Base-by-base conservation (phyloP, 2,797 vertebrate genomes). In the Acanthurus leucopareius region DNA sequence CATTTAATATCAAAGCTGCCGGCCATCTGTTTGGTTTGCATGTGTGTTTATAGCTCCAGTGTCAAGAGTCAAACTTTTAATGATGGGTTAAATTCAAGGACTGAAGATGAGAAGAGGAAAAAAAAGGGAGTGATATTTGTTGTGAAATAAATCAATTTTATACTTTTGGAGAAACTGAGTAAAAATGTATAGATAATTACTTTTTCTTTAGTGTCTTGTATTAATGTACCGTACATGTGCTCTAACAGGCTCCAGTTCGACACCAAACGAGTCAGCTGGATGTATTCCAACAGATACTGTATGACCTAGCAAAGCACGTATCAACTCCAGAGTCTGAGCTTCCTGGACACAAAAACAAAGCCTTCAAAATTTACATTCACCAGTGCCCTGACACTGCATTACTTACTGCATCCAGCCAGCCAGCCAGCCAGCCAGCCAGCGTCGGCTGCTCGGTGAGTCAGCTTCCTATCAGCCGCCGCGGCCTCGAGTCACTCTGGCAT, bases 371-470 rank as follows among this genome's bases (percentile, higher is more conserved):
- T 80, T 65, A 83, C 61, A 76, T 76, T 79, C 38, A 62, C 81
- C 70, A 83, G 45, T 56, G 67, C 66, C 67, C 79, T 79, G 83
- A 86, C 72, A 71, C 74, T 61, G 77, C 88, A 82, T 70, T 74
- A 63, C 76, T 74, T 15, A 44, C 54, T 77, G 74, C 64, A 76
- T 87, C 79, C 85, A 78, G 83, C 82, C 84, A 25, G 25, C 25
- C 25, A 78, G 83, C 82, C 84, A 25, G 25, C 25, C 25, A 25
- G 25, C 25, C 2, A 25, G 25, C 25, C 2, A 32, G 81, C 69
- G 76, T 91, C 89, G 84, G 89, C 83, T 54, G 80, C 72, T 68
- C 83, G 32, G 82, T 91, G 90, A 93, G 67, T 91, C 91, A 91
- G 89, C 80, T 89, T 91, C 88, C 89, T 90, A 68, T 90, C 92